Conservation (phyloP, 2,888 invertebrate genomes). For the Dinocampus coccinellae region DNA sequence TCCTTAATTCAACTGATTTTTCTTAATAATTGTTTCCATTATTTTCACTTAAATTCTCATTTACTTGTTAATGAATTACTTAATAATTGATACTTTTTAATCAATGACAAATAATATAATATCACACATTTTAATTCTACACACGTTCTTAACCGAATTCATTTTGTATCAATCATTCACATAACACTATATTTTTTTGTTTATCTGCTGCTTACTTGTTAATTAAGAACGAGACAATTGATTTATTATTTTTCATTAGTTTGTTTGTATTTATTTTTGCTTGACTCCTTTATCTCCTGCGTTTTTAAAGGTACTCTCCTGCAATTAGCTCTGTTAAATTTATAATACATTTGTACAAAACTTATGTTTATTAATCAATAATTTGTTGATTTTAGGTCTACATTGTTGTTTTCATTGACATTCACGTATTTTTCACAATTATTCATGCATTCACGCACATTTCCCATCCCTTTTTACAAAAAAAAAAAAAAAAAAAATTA, state of each 20-base stretch:
- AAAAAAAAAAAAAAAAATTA: not conserved
- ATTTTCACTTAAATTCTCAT: slow-evolving; percentile 42
- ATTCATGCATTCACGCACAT: not conserved
- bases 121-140: slow-evolving; percentile 53
- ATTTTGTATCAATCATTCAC: slow-evolving; percentile 22
- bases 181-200: slow-evolving; percentile 54
- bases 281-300: not conserved
- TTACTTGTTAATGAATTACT: slow-evolving; percentile 54
- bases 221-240: slow-evolving; percentile 53
- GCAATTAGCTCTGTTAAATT: slow-evolving; percentile 58
- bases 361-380: slow-evolving; percentile 63
- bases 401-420: slow-evolving; percentile 31
- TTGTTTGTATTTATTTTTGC: slow-evolving; percentile 40
- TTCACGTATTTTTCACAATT: not conserved
- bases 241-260: slow-evolving; percentile 41
- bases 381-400: slow-evolving; percentile 58
- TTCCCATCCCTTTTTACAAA: not conserved
- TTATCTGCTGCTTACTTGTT: slow-evolving; percentile 44
- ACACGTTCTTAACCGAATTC: slow-evolving; percentile 36
- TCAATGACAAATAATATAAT: slow-evolving; percentile 56
- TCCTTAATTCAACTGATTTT: slow-evolving; percentile 52
- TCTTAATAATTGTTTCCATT: slow-evolving; percentile 1
- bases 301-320: slow-evolving; percentile 54
- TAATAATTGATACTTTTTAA: slow-evolving; percentile 54
- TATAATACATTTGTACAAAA: slow-evolving; percentile 67